Evolutionary conservation across 2,113 vertebrate genomes (phyloP).

Genomic region (Erinaceus europaeus): DNA sequence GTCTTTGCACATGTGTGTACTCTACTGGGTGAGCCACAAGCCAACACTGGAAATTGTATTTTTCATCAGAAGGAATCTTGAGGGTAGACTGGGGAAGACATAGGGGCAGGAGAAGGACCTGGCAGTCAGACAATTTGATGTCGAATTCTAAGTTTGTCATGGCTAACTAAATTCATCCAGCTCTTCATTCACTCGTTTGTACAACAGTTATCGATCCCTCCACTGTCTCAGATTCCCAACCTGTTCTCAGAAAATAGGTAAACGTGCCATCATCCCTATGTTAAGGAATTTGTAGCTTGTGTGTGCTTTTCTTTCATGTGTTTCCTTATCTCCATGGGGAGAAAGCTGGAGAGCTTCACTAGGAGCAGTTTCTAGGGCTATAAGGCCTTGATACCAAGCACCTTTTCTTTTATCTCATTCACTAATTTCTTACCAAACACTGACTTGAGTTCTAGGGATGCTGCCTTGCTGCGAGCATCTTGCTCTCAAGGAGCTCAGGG

Average conservation of each 20-base stretch:
- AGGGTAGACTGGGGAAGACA: background rate
- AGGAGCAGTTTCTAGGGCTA: background rate
- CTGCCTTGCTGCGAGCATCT: background rate
- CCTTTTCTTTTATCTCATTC: conserved; percentile 7
- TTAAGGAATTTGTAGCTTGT: background rate
- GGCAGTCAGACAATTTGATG: background rate
- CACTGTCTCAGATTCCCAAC: background rate
- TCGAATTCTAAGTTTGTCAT: background rate
- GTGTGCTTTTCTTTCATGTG: background rate
- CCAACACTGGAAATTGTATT: background rate
- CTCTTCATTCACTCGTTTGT: background rate
- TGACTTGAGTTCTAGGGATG: background rate
- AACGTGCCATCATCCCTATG: background rate
- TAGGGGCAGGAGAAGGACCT: background rate
- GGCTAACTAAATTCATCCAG: background rate
- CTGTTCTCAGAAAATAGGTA: background rate
- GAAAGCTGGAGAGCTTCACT: background rate
- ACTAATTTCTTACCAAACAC: background rate
- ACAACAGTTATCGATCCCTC: background rate
- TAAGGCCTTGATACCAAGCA: background rate
- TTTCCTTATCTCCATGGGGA: background rate
- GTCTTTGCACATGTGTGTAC: too few relatives aligned
- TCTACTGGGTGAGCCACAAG: too few relatives aligned
- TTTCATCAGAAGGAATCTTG: background rate
- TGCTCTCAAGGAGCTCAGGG: background rate